phyloP scores from a whole-genome alignment of 2,113 vertebrate genomes.

The Cinclus cinclus region DNA sequence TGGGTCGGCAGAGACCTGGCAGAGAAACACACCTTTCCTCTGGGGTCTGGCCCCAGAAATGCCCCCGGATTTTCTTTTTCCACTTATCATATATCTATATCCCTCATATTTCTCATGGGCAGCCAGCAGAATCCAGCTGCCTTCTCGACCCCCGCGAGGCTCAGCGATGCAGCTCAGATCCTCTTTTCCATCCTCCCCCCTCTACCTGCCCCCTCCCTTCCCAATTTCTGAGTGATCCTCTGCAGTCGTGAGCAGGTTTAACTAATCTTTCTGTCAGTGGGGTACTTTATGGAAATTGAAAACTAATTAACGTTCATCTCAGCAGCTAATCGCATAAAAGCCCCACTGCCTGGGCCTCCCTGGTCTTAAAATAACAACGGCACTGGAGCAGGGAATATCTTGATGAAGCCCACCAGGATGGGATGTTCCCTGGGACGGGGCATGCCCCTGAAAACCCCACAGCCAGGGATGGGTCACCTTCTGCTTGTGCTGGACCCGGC shows the following conservation, averaged over 20 bases:
- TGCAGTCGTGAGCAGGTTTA: constrained; percentile 52
- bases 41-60: neutral
- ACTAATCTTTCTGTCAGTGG: constrained; percentile 73
- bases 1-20: neutral
- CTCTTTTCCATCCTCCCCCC: neutral
- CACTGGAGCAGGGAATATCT: neutral
- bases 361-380: constrained; percentile 41
- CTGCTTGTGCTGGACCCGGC: neutral
- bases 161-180: accelerated
- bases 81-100: accelerated
- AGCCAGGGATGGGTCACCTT: neutral
- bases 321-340: constrained; percentile 64
- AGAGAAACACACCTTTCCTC: neutral
- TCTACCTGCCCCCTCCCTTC: neutral
- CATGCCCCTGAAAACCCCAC: accelerated
- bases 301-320: constrained; percentile 75
- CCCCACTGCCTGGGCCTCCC: constrained; percentile 20
- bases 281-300: constrained; percentile 74
- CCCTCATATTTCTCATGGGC: accelerated
- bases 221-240: constrained; percentile 37
- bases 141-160: neutral
- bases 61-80: neutral
- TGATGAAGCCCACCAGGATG: constrained; percentile 21
- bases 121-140: accelerated
- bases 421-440: neutral